phyloP scores from a whole-genome alignment of 2,888 invertebrate genomes.

The Rhogogaster chlorosoma region DNA sequence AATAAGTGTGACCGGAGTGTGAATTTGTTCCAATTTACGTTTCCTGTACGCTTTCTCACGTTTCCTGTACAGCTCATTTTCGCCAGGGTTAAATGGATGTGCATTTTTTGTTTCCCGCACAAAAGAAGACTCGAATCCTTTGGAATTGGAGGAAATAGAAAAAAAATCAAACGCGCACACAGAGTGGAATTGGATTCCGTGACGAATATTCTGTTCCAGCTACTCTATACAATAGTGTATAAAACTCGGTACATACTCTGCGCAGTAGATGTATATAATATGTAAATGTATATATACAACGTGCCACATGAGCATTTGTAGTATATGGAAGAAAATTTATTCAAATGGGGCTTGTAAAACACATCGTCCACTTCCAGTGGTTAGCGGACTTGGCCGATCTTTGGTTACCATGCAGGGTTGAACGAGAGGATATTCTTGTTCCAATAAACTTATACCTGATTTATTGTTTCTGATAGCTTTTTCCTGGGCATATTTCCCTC shows the following conservation, averaged over 20 bases:
- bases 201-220: not conserved
- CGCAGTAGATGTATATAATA: not conserved
- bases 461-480: conserved; percentile 24
- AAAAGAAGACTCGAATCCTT: not conserved
- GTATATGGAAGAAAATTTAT: conserved; percentile 7
- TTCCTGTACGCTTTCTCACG: too few relatives aligned
- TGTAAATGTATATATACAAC: not conserved
- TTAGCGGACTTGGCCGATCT: conserved; percentile 1
- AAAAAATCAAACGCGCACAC: not conserved
- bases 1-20: too few relatives aligned
- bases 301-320: not conserved
- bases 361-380: not conserved
- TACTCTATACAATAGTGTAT: not conserved
- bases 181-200: not conserved
- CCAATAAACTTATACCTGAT: conserved; percentile 9
- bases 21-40: too few relatives aligned
- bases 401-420: not conserved
- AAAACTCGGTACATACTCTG: not conserved
- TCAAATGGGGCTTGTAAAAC: conserved; percentile 19
- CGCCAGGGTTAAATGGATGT: too few relatives aligned
- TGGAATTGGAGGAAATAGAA: not conserved
- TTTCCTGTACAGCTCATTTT: too few relatives aligned
- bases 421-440: not conserved
- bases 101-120: not conserved
- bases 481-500: not conserved